Evolutionary conservation across 1,140 invertebrate genomes (phyloP).

Genomic region (Eufriesea mexicana): DNA sequence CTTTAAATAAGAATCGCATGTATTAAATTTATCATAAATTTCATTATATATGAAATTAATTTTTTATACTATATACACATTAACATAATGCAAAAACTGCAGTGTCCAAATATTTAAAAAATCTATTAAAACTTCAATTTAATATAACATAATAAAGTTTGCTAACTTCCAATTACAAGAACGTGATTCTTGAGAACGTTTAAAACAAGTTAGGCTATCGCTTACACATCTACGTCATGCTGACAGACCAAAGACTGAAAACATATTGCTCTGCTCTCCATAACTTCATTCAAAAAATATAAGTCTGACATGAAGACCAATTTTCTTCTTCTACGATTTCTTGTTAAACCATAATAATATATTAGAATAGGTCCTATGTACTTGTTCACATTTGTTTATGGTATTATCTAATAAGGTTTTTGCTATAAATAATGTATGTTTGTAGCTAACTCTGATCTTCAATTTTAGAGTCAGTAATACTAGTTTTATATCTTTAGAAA

Average conservation of each 20-base stretch:
- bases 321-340: conserved; percentile 65
- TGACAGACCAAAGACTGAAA: conserved; percentile 70
- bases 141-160: conserved; percentile 49
- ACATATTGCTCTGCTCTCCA: conserved; percentile 72
- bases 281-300: conserved; percentile 78
- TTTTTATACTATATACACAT: conserved; percentile 47
- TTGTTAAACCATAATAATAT: conserved; percentile 75
- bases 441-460: conserved; percentile 74
- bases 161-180: conserved; percentile 43
- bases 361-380: conserved; percentile 79
- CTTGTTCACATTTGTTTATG: conserved; percentile 76
- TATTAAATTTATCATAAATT: conserved; percentile 50
- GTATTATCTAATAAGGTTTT: conserved; percentile 78
- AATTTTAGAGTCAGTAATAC: conserved; percentile 77
- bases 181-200: conserved; percentile 64
- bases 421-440: conserved; percentile 74
- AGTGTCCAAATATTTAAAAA: conserved; percentile 34
- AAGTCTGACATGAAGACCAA: conserved; percentile 75
- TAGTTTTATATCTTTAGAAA: conserved; percentile 77
- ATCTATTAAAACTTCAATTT: conserved; percentile 33
- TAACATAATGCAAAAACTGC: conserved; percentile 37
- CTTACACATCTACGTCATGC: conserved; percentile 65
- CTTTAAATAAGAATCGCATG: conserved; percentile 55
- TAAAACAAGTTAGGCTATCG: conserved; percentile 70
- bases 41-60: conserved; percentile 34